Evolutionary conservation across 1,140 invertebrate species (phyloP).

Genomic region (Brachionus calyciflorus): DNA sequence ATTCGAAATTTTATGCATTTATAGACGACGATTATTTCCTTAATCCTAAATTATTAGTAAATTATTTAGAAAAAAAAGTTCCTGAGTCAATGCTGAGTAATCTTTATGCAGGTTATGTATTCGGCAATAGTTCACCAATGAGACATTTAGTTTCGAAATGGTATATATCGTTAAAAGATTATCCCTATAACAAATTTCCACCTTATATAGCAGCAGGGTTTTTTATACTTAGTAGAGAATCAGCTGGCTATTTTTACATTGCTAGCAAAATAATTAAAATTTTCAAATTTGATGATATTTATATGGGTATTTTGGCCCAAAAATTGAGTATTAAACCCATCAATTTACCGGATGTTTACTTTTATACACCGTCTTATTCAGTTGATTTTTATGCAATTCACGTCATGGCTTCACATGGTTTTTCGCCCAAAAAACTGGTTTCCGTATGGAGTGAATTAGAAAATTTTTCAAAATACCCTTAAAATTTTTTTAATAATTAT

Average conservation of each 20-base stretch:
- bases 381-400: conserved; percentile 10
- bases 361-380: conserved; percentile 25
- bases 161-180: conserved; percentile 44
- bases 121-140: conserved; percentile 6
- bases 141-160: conserved; percentile 10
- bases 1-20: conserved; percentile 36
- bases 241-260: conserved; percentile 23
- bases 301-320: conserved; percentile 39
- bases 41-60: conserved; percentile 17
- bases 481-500: background rate
- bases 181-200: conserved; percentile 40
- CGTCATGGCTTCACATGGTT: conserved; percentile 34
- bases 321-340: conserved; percentile 16
- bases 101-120: conserved; percentile 41
- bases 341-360: conserved; percentile 30
- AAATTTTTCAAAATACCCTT: background rate
- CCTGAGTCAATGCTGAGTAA: background rate
- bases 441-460: background rate
- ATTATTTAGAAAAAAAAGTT: conserved; percentile 24
- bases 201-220: conserved; percentile 43
- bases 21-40: conserved; percentile 44
- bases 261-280: conserved; percentile 10
- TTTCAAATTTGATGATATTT: conserved; percentile 47
- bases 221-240: conserved; percentile 30
- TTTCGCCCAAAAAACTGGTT: background rate